Base-by-base conservation (phyloP, 2,888 invertebrate genomes). In the Dorcus hopei region DNA sequence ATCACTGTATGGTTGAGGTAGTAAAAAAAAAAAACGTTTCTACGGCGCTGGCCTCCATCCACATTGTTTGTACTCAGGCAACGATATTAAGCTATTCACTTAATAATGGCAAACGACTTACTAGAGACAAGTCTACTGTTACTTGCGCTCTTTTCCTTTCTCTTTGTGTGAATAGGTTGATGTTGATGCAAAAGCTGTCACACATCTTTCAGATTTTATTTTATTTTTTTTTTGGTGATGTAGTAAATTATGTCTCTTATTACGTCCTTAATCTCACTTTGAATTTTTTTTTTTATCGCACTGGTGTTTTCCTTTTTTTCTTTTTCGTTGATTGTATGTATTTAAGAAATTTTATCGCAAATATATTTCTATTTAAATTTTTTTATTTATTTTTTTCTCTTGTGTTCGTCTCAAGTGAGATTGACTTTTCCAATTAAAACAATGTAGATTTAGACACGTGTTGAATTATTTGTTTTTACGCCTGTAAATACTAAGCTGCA, bases 61-160 rank as follows among this genome's bases (percentile, higher is more conserved):
- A 89, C 89, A 89, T 90, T 90, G 90, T 90, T 89, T 90, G 89
- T 89, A 89, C 89, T 88, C 87, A 80, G 81, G 77, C 75, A 71
- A 65, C 63, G 63, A 60, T 66, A 56, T 55, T 58, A 59, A 38
- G 11, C 23, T 23, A 52, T 49, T 14, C 11, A 51, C 26, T 26
- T 42, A 45, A 50, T 50, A 63, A 60, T 55, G 68, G 65, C 68
- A 70, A 63, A 67, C 61, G 64, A 70, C 65, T 69, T 69, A 33
- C 26, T 65, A 70, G 70, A 74, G 73, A 71, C 73, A 70, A 73
- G 72, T 70, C 68, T 61, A 58, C 56, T 52, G 54, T 57, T 57
- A 62, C 54, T 52, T 61, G 56, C 55, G 52, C 61, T 61, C 26
- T 33, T 33, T 33, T 33, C 26, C 7, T 33, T 33, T 33, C 26